phyloP scores from a whole-genome alignment of 2,797 vertebrate genomes.

The Dendrocincla fuliginosa region DNA sequence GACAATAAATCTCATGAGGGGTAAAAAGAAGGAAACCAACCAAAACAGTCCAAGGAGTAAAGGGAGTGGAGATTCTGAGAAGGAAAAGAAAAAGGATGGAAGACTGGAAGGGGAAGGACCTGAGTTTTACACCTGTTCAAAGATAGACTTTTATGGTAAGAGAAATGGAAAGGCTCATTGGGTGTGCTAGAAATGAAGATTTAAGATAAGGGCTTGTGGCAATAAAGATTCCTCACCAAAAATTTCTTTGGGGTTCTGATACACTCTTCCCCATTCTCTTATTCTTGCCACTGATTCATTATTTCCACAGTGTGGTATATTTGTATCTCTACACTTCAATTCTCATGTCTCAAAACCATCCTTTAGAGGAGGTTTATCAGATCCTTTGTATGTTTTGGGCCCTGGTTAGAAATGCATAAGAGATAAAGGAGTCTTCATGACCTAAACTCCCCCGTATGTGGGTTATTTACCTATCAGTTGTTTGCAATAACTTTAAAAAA shows the following conservation, averaged over 20 bases:
- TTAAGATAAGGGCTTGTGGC: not conserved
- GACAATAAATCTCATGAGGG: not conserved
- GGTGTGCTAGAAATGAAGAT: not conserved
- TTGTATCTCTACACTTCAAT: not conserved
- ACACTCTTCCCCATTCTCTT: not conserved
- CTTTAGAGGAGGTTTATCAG: not conserved
- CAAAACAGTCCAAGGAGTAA: not conserved
- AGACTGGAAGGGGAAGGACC: not conserved
- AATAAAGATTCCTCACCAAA: not conserved
- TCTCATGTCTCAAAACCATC: not conserved
- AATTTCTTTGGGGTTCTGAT: not conserved
- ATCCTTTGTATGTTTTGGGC: not conserved
- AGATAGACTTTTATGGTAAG: not conserved
- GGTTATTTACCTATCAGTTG: not conserved
- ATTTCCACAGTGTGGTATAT: not conserved
- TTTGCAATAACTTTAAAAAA: not conserved
- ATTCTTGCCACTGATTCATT: not conserved
- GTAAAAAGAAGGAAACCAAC: not conserved
- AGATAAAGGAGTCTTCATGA: not conserved
- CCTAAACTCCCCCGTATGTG: not conserved
- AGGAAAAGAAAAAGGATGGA: not conserved
- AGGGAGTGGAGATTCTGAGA: not conserved
- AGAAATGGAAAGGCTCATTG: not conserved
- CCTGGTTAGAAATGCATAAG: not conserved
- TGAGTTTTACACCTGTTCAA: not conserved